Evolutionary conservation across 2,888 invertebrate genomes (phyloP).

Genomic region (Mythimna impura): DNA sequence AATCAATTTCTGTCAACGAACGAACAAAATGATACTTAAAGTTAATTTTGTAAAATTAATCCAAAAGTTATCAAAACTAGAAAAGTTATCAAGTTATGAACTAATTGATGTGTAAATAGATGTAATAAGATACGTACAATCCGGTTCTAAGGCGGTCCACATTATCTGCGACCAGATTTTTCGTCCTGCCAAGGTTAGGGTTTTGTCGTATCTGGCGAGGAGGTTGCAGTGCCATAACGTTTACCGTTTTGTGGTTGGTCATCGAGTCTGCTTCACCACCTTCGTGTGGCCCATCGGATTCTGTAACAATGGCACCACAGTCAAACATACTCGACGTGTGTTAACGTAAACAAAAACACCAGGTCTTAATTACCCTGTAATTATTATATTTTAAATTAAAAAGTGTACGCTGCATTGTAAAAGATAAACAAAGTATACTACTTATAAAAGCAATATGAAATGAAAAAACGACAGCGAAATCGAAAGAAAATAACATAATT

Average conservation of each 20-base stretch:
- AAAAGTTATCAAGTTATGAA: no score
- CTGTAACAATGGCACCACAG: constrained; percentile 23
- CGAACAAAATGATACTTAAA: neutral
- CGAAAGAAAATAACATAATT: neutral
- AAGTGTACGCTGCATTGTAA: no score
- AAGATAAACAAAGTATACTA: neutral
- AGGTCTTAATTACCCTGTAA: neutral
- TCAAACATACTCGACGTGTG: neutral
- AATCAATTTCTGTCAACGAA: neutral
- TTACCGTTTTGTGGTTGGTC: constrained; percentile 18
- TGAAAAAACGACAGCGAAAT: neutral
- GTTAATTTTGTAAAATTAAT: no score
- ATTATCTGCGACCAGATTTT: constrained; percentile 78
- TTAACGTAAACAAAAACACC: no score
- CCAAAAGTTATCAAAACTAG: no score
- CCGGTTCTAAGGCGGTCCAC: constrained; percentile 76
- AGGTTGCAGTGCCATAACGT: constrained; percentile 60
- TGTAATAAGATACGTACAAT: constrained; percentile 72
- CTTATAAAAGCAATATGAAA: neutral
- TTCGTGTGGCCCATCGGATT: constrained; percentile 61
- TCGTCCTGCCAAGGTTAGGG: constrained; percentile 82
- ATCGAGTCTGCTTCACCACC: constrained; percentile 55
- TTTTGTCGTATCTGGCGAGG: constrained; percentile 83
- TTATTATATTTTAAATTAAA: neutral
- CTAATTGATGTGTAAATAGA: no score